These are phyloP conservation scores for Glossosoma conforme DNA, from an alignment of 1,140 invertebrate genomes.

Conservation along the genomic window DNA sequence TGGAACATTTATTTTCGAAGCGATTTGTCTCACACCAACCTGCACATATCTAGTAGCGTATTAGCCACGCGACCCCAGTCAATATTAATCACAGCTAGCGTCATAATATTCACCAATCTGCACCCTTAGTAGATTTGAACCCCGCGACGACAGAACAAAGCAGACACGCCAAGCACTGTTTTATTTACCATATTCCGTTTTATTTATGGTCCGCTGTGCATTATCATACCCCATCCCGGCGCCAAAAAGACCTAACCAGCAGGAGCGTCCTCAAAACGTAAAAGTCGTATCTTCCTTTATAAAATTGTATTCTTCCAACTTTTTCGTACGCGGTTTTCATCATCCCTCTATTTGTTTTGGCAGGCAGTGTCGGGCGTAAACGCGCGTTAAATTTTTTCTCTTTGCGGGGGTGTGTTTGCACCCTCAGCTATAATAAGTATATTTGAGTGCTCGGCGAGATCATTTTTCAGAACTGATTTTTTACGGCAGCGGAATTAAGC, in stretches of 20 bases:
- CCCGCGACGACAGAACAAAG: background rate
- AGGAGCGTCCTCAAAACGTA: background rate
- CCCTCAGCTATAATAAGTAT: too few relatives aligned
- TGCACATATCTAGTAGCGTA: background rate
- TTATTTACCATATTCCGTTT: slow-evolving; percentile 55
- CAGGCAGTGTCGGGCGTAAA: slow-evolving; percentile 19
- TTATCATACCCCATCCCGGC: slow-evolving; percentile 16
- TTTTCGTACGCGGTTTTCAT: slow-evolving; percentile 21
- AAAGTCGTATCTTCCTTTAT: too few relatives aligned
- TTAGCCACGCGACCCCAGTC: background rate
- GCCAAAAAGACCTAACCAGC: background rate
- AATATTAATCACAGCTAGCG: slow-evolving; percentile 36
- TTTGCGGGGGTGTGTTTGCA: too few relatives aligned
- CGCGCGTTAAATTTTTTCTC: slow-evolving; percentile 21
- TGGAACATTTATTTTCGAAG: too few relatives aligned
- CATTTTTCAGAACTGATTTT: too few relatives aligned
- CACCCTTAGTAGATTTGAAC: slow-evolving; percentile 6
- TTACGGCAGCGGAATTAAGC: too few relatives aligned
- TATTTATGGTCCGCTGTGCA: slow-evolving; percentile 42
- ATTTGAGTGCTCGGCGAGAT: too few relatives aligned
- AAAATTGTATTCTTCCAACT: too few relatives aligned
- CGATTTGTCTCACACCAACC: too few relatives aligned
- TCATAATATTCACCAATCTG: slow-evolving; percentile 53
- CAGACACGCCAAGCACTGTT: slow-evolving; percentile 39
- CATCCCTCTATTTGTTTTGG: slow-evolving; percentile 22